phyloP scores from a whole-genome alignment of 2,797 vertebrate species.

The Sebastes baramenuke region DNA sequence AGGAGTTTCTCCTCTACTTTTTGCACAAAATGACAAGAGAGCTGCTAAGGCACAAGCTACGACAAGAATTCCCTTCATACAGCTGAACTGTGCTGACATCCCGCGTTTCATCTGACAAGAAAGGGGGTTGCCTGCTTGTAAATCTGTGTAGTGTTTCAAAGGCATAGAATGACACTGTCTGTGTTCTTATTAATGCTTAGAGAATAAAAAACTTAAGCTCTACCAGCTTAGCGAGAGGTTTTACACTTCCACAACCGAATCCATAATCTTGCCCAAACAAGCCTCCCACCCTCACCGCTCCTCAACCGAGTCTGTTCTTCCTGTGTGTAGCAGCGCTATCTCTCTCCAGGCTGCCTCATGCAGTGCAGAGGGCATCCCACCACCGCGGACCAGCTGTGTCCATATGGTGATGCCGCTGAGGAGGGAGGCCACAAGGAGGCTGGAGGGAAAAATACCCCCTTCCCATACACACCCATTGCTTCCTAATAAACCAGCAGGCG shows the following conservation, averaged over 20 bases:
- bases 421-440: conserved; percentile 46
- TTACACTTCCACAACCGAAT: conserved; percentile 53
- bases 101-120: conserved; percentile 10
- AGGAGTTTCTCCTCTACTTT: conserved; percentile 21
- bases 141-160: conserved; percentile 34
- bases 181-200: conserved; percentile 45
- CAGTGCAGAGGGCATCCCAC: conserved; percentile 47
- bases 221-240: conserved; percentile 53
- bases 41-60: neutral
- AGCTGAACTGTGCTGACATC: conserved; percentile 20
- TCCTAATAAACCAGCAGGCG: neutral
- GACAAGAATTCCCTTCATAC: neutral
- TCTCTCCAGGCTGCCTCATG: conserved; percentile 44
- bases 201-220: conserved; percentile 57
- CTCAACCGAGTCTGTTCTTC: conserved; percentile 8
- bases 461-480: neutral
- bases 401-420: conserved; percentile 52
- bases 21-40: conserved; percentile 12
- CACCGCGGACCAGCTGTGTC: conserved; percentile 66
- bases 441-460: conserved; percentile 34
- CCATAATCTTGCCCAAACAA: conserved; percentile 53
- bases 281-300: conserved; percentile 3
- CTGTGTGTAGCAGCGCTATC: conserved; percentile 6
- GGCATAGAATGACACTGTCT: conserved; percentile 6
- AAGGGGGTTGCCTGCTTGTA: conserved; percentile 13